A percentile compares a stretch with the other conserved stretches of the same genome.
Evolutionary conservation across 2,888 invertebrate species (phyloP).

Genomic region (Glyphotaelius pellucidus): DNA sequence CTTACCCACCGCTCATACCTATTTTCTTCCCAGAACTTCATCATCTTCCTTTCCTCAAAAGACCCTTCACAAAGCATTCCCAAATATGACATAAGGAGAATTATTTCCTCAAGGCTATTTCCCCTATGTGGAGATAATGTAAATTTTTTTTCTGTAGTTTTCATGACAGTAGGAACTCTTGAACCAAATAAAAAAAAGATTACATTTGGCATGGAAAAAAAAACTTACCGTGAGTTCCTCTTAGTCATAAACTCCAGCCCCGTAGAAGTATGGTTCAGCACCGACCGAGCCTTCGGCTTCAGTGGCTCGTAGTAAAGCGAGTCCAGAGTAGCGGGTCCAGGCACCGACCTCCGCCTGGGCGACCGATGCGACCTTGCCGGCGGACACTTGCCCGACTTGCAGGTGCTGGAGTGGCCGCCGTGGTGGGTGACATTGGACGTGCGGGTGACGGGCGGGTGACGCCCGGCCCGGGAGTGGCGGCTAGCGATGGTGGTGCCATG

Average conservation of each 20-base stretch:
- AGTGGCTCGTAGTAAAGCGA: slow-evolving; percentile 74
- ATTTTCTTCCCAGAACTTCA: too few relatives aligned
- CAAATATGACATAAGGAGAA: too few relatives aligned
- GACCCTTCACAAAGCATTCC: too few relatives aligned
- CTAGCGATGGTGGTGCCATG: not conserved
- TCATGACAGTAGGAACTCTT: too few relatives aligned
- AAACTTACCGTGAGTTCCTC: slow-evolving; percentile 61
- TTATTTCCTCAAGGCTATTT: too few relatives aligned
- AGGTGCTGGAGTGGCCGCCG: slow-evolving; percentile 23
- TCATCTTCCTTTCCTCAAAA: too few relatives aligned
- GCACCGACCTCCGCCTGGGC: slow-evolving; percentile 62
- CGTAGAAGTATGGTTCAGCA: slow-evolving; percentile 54
- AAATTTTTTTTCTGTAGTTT: too few relatives aligned
- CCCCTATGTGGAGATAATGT: too few relatives aligned
- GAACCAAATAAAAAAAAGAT: not conserved
- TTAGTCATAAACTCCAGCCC: slow-evolving; percentile 60
- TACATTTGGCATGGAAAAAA: not conserved
- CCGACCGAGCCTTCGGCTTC: slow-evolving; percentile 71
- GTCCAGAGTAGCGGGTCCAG: slow-evolving; percentile 69
- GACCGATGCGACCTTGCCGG: slow-evolving; percentile 42
- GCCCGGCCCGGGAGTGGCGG: not conserved
- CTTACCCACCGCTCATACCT: too few relatives aligned
- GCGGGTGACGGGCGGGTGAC: slow-evolving; percentile 59
- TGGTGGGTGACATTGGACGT: slow-evolving; percentile 57
- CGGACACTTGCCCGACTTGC: slow-evolving; percentile 52